phyloP scores from a whole-genome alignment of 1,140 invertebrate genomes.

The Thaumetopoea pityocampa region DNA sequence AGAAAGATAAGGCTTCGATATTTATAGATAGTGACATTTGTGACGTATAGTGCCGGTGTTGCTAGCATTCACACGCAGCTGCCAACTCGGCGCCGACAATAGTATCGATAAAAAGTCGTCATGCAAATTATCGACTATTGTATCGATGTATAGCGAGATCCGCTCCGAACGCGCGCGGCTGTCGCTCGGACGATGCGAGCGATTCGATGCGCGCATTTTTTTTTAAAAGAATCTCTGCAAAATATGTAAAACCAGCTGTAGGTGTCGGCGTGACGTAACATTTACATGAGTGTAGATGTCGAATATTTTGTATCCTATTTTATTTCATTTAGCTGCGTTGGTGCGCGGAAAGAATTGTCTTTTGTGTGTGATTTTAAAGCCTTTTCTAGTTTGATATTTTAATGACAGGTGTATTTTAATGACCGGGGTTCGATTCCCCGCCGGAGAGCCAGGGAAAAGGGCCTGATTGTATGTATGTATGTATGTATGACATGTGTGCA shows the following conservation, averaged over 20 bases:
- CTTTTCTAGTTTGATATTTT: too few species aligned
- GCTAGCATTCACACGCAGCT: conserved; percentile 43
- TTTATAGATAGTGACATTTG: too few species aligned
- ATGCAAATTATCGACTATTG: conserved; percentile 72
- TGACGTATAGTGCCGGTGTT: too few species aligned
- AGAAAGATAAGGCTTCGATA: too few species aligned
- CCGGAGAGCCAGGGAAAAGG: too few species aligned
- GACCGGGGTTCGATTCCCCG: too few species aligned
- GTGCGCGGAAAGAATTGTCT: conserved; percentile 4
- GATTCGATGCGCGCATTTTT: conserved; percentile 58
- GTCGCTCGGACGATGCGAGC: conserved; percentile 46
- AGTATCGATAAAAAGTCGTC: conserved; percentile 66
- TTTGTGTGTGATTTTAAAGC: too few species aligned
- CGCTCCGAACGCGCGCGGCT: conserved; percentile 42
- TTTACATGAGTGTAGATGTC: not conserved
- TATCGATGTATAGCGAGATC: conserved; percentile 47
- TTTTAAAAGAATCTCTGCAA: conserved; percentile 50
- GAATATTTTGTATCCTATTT: too few species aligned
- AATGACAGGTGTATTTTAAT: too few species aligned
- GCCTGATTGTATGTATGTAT: too few species aligned
- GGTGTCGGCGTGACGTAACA: not conserved
- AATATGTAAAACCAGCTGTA: conserved; percentile 52
- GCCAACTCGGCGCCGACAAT: conserved; percentile 47
- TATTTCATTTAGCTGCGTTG: too few species aligned
- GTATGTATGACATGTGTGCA: too few species aligned